Base-by-base conservation (phyloP, 2,113 vertebrate species). In the Tetraodon nigroviridis region DNA sequence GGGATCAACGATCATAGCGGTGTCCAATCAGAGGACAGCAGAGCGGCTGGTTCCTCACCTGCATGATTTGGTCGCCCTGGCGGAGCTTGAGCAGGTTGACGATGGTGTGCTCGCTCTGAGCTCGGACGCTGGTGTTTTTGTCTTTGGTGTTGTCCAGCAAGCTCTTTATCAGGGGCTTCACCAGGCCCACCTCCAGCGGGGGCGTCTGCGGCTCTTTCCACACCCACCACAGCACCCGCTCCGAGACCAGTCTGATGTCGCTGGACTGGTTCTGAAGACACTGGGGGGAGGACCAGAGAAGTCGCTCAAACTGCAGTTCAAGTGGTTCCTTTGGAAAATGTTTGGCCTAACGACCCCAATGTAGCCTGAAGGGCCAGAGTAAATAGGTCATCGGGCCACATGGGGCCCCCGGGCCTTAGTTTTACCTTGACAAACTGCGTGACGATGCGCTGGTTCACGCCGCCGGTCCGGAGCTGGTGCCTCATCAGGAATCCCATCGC, bases 131-230 rank as follows among this genome's bases (percentile, higher is more conserved):
- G 17, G 96, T 98, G 88, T 99, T 99, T 83, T 98, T 99, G 81
- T 99, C 97, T 86, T 99, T 99, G 50, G 95, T 98, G 83, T 98
- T 98, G 87, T 99, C 97, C 60, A 99, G 90, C 72, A 99, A 93
- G 2, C 92, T 93, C 86, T 98, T 98, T 53, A 99, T 88, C 67
- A 99, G 80, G 6, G 95, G 95, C 82, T 99, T 99, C 71, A 95
- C 88, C 68, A 91, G 86, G 46, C 73, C 84, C 37, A 88, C 73
- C 5, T 98, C 96, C 87, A 97, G n/a, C 3, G 92, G 63, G 3
- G 94, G 93, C 15, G 89, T 82, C 0, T 59, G 69, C 0, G 90
- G 88, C 17, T 92, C 93, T 83, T 90, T 95, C 76, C 92, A 97
- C 57, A 95, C 92, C 95, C 96, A 99, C 95, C 96, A 98, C 68